phyloP scores from a whole-genome alignment of 1,140 invertebrate genomes.

The Tyrophagus putrescentiae region DNA sequence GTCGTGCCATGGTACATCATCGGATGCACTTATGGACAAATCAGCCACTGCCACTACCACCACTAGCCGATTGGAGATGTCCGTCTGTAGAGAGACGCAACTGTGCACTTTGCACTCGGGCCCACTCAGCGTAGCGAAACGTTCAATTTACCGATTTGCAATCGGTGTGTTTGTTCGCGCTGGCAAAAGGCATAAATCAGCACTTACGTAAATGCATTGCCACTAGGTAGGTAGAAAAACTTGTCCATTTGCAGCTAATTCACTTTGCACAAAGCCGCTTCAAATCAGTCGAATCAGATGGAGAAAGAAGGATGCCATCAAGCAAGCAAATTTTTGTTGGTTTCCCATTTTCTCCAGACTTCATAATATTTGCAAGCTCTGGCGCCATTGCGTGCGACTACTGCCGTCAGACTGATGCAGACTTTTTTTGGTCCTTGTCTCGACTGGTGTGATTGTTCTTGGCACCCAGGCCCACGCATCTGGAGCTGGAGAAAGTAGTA shows the following conservation, averaged over 20 bases:
- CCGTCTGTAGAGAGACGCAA: no score
- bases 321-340: slow-evolving; percentile 2
- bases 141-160: no score
- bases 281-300: neutral
- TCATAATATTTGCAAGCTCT: slow-evolving; percentile 1
- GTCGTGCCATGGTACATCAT: no score
- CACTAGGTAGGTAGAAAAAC: neutral
- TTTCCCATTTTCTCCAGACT: neutral
- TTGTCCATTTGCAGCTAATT: slow-evolving; percentile 9
- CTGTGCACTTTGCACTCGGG: no score
- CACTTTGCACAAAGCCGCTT: slow-evolving; percentile 12
- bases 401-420: neutral
- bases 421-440: neutral
- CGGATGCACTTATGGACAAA: no score
- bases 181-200: slow-evolving; percentile 7
- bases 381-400: slow-evolving; percentile 2
- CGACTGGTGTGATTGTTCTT: no score
- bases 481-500: no score
- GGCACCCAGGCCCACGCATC: no score
- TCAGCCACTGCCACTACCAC: neutral
- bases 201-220: slow-evolving; percentile 1
- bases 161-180: no score
- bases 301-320: no score
- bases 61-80: no score
- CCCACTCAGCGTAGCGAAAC: no score